Evolutionary conservation across 1,140 invertebrate genomes (phyloP).

Genomic region (Aphelenchoides avenae): DNA sequence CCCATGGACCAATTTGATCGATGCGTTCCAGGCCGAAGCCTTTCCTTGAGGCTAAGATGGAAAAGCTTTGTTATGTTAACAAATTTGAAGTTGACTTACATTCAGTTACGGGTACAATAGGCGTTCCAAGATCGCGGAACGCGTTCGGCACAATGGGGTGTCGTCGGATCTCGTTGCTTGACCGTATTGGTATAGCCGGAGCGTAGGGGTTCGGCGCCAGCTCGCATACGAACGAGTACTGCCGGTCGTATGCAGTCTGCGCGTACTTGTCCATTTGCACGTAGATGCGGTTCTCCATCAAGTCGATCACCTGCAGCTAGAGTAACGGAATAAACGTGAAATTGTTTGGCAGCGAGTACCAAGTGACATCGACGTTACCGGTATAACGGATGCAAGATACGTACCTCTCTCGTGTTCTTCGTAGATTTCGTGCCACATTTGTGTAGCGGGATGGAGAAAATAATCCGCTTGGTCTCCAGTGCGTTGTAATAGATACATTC

Average conservation of each 20-base stretch:
- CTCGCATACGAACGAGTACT: constrained; percentile 36
- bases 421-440: constrained; percentile 47
- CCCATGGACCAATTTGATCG: too few relatives aligned
- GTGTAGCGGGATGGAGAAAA: constrained; percentile 53
- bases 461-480: constrained; percentile 39
- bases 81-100: too few relatives aligned
- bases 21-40: too few relatives aligned
- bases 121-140: not conserved
- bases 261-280: constrained; percentile 39
- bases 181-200: not conserved
- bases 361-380: too few relatives aligned
- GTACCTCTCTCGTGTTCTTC: constrained; percentile 51
- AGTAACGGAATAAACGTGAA: not conserved
- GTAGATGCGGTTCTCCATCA: constrained; percentile 33
- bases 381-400: constrained; percentile 7
- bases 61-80: too few relatives aligned
- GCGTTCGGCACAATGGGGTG: not conserved
- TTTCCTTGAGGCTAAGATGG: too few relatives aligned
- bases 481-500: constrained; percentile 54
- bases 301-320: constrained; percentile 22
- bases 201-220: constrained; percentile 6
- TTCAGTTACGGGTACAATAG: constrained; percentile 4
- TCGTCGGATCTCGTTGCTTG: constrained; percentile 20
- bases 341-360: constrained; percentile 1
- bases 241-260: constrained; percentile 25